phyloP scores from a whole-genome alignment of 1,140 invertebrate genomes.

The Drosophila fuyamai region DNA sequence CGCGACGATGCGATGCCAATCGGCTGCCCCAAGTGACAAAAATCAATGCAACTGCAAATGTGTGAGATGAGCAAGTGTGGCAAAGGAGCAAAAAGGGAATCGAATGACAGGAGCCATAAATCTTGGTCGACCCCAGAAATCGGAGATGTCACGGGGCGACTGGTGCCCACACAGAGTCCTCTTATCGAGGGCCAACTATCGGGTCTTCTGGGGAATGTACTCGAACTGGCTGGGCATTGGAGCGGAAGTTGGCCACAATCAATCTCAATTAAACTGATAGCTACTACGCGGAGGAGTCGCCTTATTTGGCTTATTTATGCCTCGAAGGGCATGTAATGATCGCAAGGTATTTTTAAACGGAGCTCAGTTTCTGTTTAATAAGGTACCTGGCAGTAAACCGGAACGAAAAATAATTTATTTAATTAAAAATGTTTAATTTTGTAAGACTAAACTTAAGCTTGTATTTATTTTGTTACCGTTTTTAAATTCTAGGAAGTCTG shows the following conservation, averaged over 20 bases:
- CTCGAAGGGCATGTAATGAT: slow-evolving; percentile 4
- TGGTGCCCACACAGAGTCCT: slow-evolving; percentile 60
- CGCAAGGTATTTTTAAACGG: background rate
- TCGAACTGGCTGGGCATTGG: slow-evolving; percentile 7
- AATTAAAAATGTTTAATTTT: no score
- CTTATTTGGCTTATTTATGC: background rate
- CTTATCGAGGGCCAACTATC: slow-evolving; percentile 65
- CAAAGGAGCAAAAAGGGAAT: slow-evolving; percentile 14
- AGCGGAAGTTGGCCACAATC: slow-evolving; percentile 74
- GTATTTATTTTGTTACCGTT: no score
- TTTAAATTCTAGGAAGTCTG: no score
- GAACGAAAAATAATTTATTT: no score
- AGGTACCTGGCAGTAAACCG: no score
- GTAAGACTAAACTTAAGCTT: no score
- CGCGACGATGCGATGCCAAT: slow-evolving; percentile 70
- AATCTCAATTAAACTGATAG: slow-evolving; percentile 79
- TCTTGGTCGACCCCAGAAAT: slow-evolving; percentile 46
- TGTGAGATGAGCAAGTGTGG: slow-evolving; percentile 60
- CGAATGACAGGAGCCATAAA: slow-evolving; percentile 56
- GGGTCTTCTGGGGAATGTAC: slow-evolving; percentile 63
- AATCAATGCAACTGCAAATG: slow-evolving; percentile 74
- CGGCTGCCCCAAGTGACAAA: slow-evolving; percentile 66
- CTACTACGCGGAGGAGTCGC: slow-evolving; percentile 35
- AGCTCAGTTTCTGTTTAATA: background rate
- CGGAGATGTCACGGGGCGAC: slow-evolving; percentile 55